phyloP scores from a whole-genome alignment of 1,140 invertebrate species.

The Drosophila burlai region DNA sequence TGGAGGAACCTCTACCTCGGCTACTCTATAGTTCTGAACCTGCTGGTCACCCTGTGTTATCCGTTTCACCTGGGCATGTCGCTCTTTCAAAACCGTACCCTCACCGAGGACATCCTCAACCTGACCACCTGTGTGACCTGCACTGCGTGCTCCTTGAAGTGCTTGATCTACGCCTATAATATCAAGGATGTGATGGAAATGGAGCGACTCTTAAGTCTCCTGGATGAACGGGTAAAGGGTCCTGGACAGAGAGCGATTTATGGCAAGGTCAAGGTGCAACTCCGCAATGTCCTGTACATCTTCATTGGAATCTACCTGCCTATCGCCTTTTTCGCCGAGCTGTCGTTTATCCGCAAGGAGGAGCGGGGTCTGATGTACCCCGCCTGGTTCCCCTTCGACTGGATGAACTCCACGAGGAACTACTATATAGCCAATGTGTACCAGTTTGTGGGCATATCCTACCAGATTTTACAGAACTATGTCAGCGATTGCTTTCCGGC shows the following conservation, averaged over 20 bases:
- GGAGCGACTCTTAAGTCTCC: constrained; percentile 37
- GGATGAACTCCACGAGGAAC: constrained; percentile 32
- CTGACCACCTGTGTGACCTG: constrained; percentile 53
- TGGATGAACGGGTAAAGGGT: constrained; percentile 47
- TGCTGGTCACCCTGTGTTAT: constrained; percentile 60
- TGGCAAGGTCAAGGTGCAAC: constrained; percentile 33
- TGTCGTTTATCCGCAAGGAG: constrained; percentile 54
- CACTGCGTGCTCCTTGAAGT: constrained; percentile 60
- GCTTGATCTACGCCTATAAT: constrained; percentile 52
- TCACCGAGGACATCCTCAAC: constrained; percentile 62
- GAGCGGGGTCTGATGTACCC: constrained; percentile 63
- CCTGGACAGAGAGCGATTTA: constrained; percentile 38
- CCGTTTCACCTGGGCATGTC: constrained; percentile 59
- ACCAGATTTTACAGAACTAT: constrained; percentile 60
- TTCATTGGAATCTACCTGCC: constrained; percentile 52
- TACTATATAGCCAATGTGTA: constrained; percentile 61
- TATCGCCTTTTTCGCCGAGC: constrained; percentile 53
- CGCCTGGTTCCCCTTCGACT: constrained; percentile 77
- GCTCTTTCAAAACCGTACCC: constrained; percentile 41
- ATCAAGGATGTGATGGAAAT: constrained; percentile 48
- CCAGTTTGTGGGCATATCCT: constrained; percentile 52
- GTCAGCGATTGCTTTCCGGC: constrained; percentile 66
- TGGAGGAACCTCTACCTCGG: constrained; percentile 16
- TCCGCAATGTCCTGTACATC: constrained; percentile 31
- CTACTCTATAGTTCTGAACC: constrained; percentile 39